phyloP scores from a whole-genome alignment of 2,113 vertebrate genomes.

The Sminthopsis crassicaudata region DNA sequence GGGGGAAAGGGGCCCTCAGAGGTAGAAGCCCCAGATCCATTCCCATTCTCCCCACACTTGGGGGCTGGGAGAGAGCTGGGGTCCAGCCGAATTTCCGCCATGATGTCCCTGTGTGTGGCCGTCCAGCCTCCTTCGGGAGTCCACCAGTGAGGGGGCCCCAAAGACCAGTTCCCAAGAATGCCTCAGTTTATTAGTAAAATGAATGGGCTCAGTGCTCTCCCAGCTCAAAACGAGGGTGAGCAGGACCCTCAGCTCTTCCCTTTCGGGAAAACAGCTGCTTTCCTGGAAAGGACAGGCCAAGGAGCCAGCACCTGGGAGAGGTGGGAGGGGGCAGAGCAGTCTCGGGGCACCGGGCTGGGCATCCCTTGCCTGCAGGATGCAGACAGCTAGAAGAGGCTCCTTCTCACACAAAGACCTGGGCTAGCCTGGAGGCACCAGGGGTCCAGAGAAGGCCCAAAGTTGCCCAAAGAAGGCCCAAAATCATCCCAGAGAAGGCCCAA shows the following conservation, averaged over 20 bases:
- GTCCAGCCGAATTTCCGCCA: too few species aligned
- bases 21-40: neutral
- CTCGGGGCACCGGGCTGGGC: neutral
- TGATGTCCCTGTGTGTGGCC: neutral
- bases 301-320: neutral
- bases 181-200: neutral
- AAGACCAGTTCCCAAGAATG: neutral
- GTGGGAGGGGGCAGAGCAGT: neutral
- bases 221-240: neutral
- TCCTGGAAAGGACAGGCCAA: neutral
- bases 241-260: neutral
- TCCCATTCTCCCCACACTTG: too few species aligned
- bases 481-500: too few species aligned
- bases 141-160: neutral
- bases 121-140: neutral
- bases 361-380: constrained; percentile 7
- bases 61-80: too few species aligned
- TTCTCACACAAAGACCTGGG: too few species aligned
- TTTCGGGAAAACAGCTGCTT: neutral
- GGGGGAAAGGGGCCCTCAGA: too few species aligned
- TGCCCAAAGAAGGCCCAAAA: too few species aligned
- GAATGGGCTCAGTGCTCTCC: too few species aligned
- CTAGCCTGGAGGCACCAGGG: too few species aligned
- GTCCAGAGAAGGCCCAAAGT: too few species aligned
- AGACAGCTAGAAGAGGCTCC: too few species aligned